A percentile compares a stretch with the other conserved stretches of the same genome.
Conservation (phyloP, 1,140 invertebrate genomes). For the Heliconius melpomene region DNA sequence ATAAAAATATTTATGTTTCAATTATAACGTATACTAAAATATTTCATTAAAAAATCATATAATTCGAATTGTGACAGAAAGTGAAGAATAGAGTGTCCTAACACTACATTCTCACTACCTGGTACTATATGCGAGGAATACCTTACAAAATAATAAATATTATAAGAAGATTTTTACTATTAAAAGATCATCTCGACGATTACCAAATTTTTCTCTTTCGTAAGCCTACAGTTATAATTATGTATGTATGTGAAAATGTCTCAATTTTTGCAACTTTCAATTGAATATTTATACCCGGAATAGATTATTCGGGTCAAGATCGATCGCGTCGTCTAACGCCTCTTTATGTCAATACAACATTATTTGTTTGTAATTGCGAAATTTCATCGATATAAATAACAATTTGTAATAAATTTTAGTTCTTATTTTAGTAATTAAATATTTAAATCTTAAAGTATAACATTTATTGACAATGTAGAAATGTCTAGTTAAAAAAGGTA, state of each 20-base stretch:
- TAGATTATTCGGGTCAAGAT: slow-evolving; percentile 22
- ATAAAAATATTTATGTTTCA: background rate
- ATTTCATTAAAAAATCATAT: too few species aligned
- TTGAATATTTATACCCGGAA: slow-evolving; percentile 21
- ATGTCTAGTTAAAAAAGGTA: too few species aligned
- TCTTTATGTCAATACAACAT: background rate
- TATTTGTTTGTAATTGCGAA: background rate
- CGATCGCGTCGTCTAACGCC: slow-evolving; percentile 12
- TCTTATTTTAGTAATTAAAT: background rate
- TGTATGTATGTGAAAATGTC: slow-evolving; percentile 1
- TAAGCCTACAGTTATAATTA: background rate
- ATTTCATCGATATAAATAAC: background rate
- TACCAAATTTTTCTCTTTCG: background rate
- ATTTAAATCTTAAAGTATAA: too few species aligned
- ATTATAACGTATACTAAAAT: too few species aligned
- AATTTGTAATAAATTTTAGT: background rate
- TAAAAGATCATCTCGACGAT: background rate
- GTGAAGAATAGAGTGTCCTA: too few species aligned
- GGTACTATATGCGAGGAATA: too few species aligned
- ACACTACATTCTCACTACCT: too few species aligned
- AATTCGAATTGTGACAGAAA: too few species aligned
- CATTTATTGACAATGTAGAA: too few species aligned
- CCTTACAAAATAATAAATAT: too few species aligned
- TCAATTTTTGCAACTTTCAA: slow-evolving; percentile 22
- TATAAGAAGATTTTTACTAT: background rate